Evolutionary conservation across 2,888 invertebrate species (phyloP), one percentile per base, ranked within the genome.

Genomic region (Petrolisthes manimaculis): DNA sequence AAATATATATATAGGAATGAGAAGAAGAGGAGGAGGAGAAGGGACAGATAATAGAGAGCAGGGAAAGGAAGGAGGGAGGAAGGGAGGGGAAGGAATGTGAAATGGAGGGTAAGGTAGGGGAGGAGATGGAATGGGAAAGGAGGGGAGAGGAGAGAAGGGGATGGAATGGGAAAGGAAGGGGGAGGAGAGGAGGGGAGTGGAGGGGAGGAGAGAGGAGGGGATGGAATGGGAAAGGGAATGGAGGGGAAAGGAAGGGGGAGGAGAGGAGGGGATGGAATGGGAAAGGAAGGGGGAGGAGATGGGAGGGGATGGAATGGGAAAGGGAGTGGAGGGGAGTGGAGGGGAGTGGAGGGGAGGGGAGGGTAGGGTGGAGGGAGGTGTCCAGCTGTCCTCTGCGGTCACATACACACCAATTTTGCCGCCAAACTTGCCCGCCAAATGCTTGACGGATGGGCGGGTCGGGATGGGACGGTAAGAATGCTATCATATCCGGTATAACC

Each of bases 371-470:
- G 18, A 67, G 67, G 18, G 12, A 67, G 18, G 67, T 1, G 37
- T 37, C 61, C 61, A 61, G 61, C 61, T 61, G 61, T 61, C 61
- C 61, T 61, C 61, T 61, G 61, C 61, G 61, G 61, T 61, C 61
- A 61, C 61, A 61, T 9, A 61, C 61, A 61, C 61, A 61, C 61
- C 61, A 61, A 61, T 61, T 61, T 61, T 18, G 61, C 61, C 61
- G 61, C 61, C 61, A 61, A 61, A 61, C 61, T 61, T 61, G 61
- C 18, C 12, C 12, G 61, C 61, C 61, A 61, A 61, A 61, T 61
- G 61, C 18, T 61, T 61, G 74, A 74, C 18, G 74, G 74, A 74
- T 21, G 74, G 74, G 24, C 74, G 24, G 74, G 74, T 21, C 74
- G 21, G 74, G 24, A 12, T 12, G 74, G 24, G 74, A 74, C 74